phyloP scores from a whole-genome alignment of 2,888 invertebrate species.

The Marasmarcha lunaedactyla region DNA sequence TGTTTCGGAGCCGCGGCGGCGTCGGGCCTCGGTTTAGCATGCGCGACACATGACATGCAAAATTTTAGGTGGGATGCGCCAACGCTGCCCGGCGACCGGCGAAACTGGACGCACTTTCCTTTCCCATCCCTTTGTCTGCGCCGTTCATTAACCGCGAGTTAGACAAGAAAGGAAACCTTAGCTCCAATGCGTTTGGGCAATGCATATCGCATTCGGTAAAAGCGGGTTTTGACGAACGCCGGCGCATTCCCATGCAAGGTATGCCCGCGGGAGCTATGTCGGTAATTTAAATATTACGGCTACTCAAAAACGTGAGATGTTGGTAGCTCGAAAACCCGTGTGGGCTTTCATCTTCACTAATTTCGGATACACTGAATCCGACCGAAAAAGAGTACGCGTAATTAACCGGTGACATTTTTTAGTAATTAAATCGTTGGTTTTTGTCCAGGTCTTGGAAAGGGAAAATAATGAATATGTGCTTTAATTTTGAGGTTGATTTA shows the following conservation, averaged over 20 bases:
- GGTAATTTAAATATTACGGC: constrained; percentile 68
- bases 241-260: constrained; percentile 65
- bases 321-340: constrained; percentile 59
- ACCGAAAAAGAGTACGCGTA: constrained; percentile 40
- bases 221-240: constrained; percentile 61
- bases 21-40: constrained; percentile 44
- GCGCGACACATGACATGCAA: constrained; percentile 64
- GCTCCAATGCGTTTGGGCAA: constrained; percentile 45
- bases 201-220: constrained; percentile 59
- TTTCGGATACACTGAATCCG: constrained; percentile 51
- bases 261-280: constrained; percentile 65
- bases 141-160: constrained; percentile 30
- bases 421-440: constrained; percentile 61
- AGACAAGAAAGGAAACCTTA: constrained; percentile 49
- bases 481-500: constrained; percentile 41
- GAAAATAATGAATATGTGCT: constrained; percentile 46
- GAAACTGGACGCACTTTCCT: constrained; percentile 51
- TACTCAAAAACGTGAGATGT: constrained; percentile 68
- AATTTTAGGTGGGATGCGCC: constrained; percentile 68
- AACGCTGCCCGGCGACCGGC: constrained; percentile 43
- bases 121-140: constrained; percentile 43
- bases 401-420: constrained; percentile 52
- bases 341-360: constrained; percentile 48
- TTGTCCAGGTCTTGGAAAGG: constrained; percentile 27
- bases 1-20: constrained; percentile 42